phyloP scores from a whole-genome alignment of 2,888 invertebrate genomes.

The Thecophora atra region DNA sequence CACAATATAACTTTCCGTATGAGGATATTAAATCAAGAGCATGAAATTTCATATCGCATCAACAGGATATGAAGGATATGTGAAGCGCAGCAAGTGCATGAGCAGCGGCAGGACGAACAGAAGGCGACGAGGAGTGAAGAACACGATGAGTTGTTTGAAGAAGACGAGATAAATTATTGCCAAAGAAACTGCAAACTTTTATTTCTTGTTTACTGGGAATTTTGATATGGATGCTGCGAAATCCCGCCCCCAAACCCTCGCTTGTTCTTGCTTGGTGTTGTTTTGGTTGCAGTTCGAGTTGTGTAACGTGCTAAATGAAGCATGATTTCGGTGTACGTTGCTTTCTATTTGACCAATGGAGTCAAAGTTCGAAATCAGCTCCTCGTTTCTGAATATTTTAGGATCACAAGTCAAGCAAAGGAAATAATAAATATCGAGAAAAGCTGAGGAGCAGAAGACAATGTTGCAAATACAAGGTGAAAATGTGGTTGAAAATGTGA shows the following conservation, averaged over 20 bases:
- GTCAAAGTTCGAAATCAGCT: too few species aligned
- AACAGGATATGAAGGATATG: conserved; percentile 12
- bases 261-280: too few species aligned
- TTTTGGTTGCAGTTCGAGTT: neutral
- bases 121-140: neutral
- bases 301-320: neutral
- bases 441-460: neutral
- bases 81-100: conserved; percentile 2
- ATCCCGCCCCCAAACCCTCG: too few species aligned
- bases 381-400: too few species aligned
- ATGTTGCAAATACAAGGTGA: neutral
- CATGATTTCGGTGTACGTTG: neutral
- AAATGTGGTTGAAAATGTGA: neutral
- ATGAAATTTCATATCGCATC: conserved; percentile 25
- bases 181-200: conserved; percentile 1
- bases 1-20: neutral
- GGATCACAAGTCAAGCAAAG: neutral
- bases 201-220: neutral
- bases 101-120: neutral
- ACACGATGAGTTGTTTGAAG: neutral
- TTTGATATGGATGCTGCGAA: too few species aligned
- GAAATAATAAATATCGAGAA: neutral
- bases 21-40: conserved; percentile 24
- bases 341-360: neutral
- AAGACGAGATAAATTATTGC: neutral